Evolutionary conservation across 2,797 vertebrate species (phyloP), one percentile per base, ranked within the genome.

Genomic region (Bufotes viridis): DNA sequence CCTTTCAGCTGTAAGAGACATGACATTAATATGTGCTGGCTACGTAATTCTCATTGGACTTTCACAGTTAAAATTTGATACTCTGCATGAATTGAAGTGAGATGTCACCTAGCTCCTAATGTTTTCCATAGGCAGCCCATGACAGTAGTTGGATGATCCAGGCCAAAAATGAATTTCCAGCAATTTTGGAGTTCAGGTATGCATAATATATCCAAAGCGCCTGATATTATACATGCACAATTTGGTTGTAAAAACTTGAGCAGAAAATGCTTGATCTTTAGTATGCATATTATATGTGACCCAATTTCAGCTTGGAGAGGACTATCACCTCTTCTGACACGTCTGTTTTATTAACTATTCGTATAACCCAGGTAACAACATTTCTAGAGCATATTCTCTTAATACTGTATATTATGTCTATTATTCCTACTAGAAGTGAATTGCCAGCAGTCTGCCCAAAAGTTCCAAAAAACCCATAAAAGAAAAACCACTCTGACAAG

Each of bases 51-150:
- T 55, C 51, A 26, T 51, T 20, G 7, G 49, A 78, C 29, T 79
- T 85, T 42, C 70, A 65, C 57, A 78, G 12, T 61, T 78, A 78
- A 85, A 85, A 78, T 53, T 55, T 42, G 60, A 85, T 65, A 29
- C 42, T 65, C 34, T 13, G 58, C 75, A 78, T 53, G 26, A 76
- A 26, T 61, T 53, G 60, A 53, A 57, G 51, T 83, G n/a, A 55
- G n/a, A 69, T 57, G n/a, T 26, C 42, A 83, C 15, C 15, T 24
- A 51, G 15, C 14, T 26, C 17, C 22, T 51, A 67, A 67, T 57
- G 34, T 15, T 15, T 9, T 53, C 57, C 60, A 11, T 20, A 9
- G 24, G 34, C 24, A 5, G 55, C 26, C 49, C 58, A 10, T 57
- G 78, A 34, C 57, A 34, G 24, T 57, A 80, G 13, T 15, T 0